phyloP scores from a whole-genome alignment of 2,113 vertebrate genomes.

The Archocentrus centrarchus region DNA sequence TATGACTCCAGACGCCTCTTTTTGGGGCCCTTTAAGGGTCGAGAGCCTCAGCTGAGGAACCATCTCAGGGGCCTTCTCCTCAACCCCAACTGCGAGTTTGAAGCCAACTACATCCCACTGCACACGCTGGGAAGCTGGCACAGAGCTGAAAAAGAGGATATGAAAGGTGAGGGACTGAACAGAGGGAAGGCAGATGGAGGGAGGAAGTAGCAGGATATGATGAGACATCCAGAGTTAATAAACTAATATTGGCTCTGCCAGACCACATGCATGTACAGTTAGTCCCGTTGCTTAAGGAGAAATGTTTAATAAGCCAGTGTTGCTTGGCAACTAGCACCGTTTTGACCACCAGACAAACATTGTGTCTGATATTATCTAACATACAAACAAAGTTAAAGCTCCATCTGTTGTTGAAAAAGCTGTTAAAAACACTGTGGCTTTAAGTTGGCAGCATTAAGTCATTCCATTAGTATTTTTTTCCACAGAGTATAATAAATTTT shows the following conservation, averaged over 20 bases:
- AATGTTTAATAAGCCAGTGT: conserved; percentile 27
- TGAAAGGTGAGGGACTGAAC: conserved; percentile 64
- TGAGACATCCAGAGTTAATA: conserved; percentile 25
- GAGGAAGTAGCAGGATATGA: neutral
- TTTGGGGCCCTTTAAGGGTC: conserved; percentile 88
- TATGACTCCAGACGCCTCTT: conserved; percentile 89
- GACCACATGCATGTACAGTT: conserved; percentile 4
- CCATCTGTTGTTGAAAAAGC: conserved; percentile 5
- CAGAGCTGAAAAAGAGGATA: conserved; percentile 67
- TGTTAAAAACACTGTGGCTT: conserved; percentile 11
- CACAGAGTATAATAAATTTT: neutral
- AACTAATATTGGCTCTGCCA: conserved; percentile 38
- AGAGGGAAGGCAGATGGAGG: conserved; percentile 1
- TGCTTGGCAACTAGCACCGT: conserved; percentile 43
- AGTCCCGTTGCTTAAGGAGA: conserved; percentile 16
- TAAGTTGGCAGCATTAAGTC: neutral
- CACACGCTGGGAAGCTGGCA: conserved; percentile 86
- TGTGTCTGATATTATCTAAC: conserved; percentile 7
- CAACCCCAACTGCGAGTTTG: conserved; percentile 91
- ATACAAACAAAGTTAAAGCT: conserved; percentile 24
- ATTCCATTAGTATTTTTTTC: neutral
- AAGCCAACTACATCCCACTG: conserved; percentile 89
- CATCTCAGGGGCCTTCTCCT: conserved; percentile 84
- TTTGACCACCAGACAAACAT: conserved; percentile 19
- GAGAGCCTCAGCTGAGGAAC: conserved; percentile 77